A percentile compares a stretch with the other conserved stretches of the same genome.
Evolutionary conservation across 2,888 invertebrate species (phyloP).

Genomic region (Globia sparganii): DNA sequence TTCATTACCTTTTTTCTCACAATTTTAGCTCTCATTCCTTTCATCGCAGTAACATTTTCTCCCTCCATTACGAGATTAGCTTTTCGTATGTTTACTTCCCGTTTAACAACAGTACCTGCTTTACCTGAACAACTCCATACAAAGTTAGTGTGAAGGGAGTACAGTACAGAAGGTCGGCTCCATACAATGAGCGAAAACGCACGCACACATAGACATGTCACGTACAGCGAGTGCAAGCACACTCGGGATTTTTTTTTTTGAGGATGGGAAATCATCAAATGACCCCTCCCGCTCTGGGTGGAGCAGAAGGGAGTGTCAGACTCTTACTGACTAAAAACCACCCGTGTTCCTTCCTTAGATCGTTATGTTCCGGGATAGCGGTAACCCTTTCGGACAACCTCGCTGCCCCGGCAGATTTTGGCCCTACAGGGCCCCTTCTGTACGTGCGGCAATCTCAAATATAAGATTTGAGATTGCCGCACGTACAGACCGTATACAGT

Average conservation of each 20-base stretch:
- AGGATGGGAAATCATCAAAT: no score
- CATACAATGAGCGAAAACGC: background rate
- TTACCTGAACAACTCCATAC: slow-evolving; percentile 41
- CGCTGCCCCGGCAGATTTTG: no score
- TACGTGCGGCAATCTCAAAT: no score
- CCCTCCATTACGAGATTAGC: slow-evolving; percentile 42
- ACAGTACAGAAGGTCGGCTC: background rate
- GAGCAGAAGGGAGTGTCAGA: no score
- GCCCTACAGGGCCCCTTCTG: no score
- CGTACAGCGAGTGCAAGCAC: background rate
- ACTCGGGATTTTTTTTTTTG: no score
- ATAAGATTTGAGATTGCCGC: background rate
- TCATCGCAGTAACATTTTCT: slow-evolving; percentile 14
- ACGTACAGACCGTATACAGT: no score
- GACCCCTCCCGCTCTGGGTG: no score
- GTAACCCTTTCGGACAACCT: no score
- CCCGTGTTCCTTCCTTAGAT: no score
- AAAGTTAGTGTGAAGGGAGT: slow-evolving; percentile 23
- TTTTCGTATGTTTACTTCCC: slow-evolving; percentile 19
- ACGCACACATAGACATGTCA: background rate
- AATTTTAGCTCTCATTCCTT: background rate
- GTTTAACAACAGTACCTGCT: slow-evolving; percentile 33
- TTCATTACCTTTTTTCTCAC: background rate
- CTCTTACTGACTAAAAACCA: no score
- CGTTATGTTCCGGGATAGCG: no score